A percentile compares a stretch with the other conserved stretches of the same genome.
Evolutionary conservation across 2,888 invertebrate genomes (phyloP).

Genomic region (Xanthostigma xanthostigma): DNA sequence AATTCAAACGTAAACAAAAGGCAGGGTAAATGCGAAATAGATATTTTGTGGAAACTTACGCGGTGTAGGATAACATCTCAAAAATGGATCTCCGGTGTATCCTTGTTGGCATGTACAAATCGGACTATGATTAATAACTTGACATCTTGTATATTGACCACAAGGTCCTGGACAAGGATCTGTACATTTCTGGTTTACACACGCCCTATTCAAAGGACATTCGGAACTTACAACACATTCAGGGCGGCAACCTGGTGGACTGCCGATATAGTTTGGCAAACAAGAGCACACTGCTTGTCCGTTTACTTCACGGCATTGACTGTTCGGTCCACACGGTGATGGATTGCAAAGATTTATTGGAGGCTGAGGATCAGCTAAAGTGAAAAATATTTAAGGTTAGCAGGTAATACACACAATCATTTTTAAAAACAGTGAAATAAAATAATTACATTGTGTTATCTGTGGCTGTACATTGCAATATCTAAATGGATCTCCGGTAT

Average conservation of each 20-base stretch:
- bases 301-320: slow-evolving; percentile 36
- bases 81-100: slow-evolving; percentile 47
- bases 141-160: slow-evolving; percentile 36
- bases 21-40: background rate
- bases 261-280: slow-evolving; percentile 36
- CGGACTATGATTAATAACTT: slow-evolving; percentile 41
- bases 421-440: background rate
- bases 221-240: slow-evolving; percentile 43
- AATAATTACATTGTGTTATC: slow-evolving; percentile 6
- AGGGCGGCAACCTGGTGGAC: slow-evolving; percentile 39
- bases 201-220: slow-evolving; percentile 37
- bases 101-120: slow-evolving; percentile 37
- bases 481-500: slow-evolving; percentile 54
- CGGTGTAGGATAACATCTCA: slow-evolving; percentile 43
- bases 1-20: background rate
- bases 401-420: background rate
- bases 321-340: slow-evolving; percentile 38
- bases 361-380: slow-evolving; percentile 14
- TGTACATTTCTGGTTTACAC: slow-evolving; percentile 42
- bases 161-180: slow-evolving; percentile 43
- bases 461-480: slow-evolving; percentile 36
- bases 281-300: slow-evolving; percentile 41
- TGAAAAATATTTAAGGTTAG: background rate
- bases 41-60: slow-evolving; percentile 25
- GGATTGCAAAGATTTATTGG: slow-evolving; percentile 34